Evolutionary conservation across 2,888 invertebrate genomes (phyloP).

Genomic region (Papilio gigon): DNA sequence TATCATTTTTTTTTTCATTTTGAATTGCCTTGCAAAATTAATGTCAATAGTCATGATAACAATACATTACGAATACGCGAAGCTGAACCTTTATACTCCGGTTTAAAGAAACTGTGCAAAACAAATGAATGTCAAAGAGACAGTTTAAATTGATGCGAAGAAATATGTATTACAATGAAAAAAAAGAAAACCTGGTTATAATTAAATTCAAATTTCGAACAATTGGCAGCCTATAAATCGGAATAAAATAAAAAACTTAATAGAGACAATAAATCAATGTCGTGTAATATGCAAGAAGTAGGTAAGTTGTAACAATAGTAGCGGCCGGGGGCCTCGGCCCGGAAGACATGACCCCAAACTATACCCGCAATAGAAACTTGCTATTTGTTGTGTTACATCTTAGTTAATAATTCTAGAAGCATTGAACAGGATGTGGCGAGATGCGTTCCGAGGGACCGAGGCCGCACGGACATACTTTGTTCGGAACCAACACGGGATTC

Average conservation of each 20-base stretch:
- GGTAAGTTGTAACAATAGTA: conserved; percentile 59
- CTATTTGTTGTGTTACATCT: conserved; percentile 75
- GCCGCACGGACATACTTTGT: conserved; percentile 42
- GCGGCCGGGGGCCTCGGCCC: conserved; percentile 71
- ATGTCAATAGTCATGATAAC: too few relatives aligned
- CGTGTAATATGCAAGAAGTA: conserved; percentile 41
- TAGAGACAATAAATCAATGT: conserved; percentile 1
- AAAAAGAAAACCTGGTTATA: too few relatives aligned
- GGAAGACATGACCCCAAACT: conserved; percentile 68
- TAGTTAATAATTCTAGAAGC: conserved; percentile 82
- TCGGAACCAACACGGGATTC: conserved; percentile 10
- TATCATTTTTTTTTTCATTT: neutral
- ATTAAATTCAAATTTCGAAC: too few relatives aligned
- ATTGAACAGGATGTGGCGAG: conserved; percentile 78
- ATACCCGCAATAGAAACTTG: conserved; percentile 71
- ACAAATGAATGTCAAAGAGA: too few relatives aligned
- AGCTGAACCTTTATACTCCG: too few relatives aligned
- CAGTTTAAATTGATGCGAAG: too few relatives aligned
- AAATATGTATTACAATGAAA: too few relatives aligned
- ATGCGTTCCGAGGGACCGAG: conserved; percentile 60
- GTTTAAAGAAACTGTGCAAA: too few relatives aligned
- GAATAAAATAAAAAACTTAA: neutral
- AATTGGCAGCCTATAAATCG: too few relatives aligned
- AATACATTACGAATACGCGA: too few relatives aligned
- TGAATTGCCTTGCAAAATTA: too few relatives aligned